Evolutionary conservation across 2,888 invertebrate species (phyloP), one percentile per base, ranked within the genome.

Genomic region (Andrena bicolor): DNA sequence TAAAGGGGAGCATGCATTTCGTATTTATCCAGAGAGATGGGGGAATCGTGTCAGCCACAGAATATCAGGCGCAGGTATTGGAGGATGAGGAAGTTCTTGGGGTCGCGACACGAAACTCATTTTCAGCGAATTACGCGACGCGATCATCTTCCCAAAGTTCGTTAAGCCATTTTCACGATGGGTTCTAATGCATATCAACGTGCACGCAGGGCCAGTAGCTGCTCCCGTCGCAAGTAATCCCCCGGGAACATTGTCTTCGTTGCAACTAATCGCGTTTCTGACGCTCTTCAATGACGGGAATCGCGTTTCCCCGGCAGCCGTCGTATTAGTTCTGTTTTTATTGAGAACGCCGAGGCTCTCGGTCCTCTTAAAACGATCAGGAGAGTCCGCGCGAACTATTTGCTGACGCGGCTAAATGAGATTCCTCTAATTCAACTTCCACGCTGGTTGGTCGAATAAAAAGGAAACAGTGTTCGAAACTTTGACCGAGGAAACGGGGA

Each of bases 91-190:
- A 30, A 49, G 49, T 49, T 13, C 2, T 2, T 32, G 2, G 32
- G 26, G 16, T 13, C 41, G 51, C 26, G n/a, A 0, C 30, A 16
- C 60, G 48, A 56, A 76, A 51, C 48, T 65, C 79, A 30, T 35
- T 82, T 72, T 48, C 53, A 64, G 60, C 26, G 60, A 72, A 78
- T 78, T 71, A 58, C 58, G 65, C 41, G 53, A 2, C 60, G 48
- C 61, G 69, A 78, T 74, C 70, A 61, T 35, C 65, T 74, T 66
- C 66, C 53, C 28, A 26, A 78, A 74, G 74, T 78, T 78, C 74
- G 70, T 74, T 61, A 61, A 82, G 70, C 56, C 61, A 53, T 48
- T 70, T 65, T 65, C 74, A 4, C 64, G 69, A 70, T 28, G 48
- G 72, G 35, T 70, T 78, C 69, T 80, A 80, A 80, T 63, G 61